Conservation (phyloP, 2,797 vertebrate species). For the Lycodopsis pacificus region DNA sequence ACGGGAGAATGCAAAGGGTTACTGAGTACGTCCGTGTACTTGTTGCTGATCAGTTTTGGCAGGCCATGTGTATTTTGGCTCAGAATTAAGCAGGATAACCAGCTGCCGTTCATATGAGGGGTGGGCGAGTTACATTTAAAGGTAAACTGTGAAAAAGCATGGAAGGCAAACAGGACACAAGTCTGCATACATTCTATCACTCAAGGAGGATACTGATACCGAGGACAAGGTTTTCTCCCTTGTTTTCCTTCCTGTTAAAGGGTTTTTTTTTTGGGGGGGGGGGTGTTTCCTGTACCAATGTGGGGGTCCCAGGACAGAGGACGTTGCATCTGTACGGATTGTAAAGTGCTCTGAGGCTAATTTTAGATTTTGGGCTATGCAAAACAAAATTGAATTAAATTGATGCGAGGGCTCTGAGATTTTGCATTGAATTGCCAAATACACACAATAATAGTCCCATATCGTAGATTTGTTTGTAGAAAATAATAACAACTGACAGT, state of each 20-base stretch:
- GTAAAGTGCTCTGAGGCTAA: too few species aligned
- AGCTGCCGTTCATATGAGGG: conserved; percentile 42
- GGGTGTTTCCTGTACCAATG: too few species aligned
- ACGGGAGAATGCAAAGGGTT: conserved; percentile 26
- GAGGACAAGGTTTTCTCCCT: too few species aligned
- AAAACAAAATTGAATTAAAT: too few species aligned
- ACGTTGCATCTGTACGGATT: too few species aligned
- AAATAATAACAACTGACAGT: neutral
- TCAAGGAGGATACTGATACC: neutral
- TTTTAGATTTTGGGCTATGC: too few species aligned
- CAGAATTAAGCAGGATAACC: conserved; percentile 28
- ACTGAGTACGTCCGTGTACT: conserved; percentile 37
- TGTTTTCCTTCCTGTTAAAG: too few species aligned
- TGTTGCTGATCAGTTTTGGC: conserved; percentile 55
- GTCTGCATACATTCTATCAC: neutral
- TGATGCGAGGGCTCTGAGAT: neutral
- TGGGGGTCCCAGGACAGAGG: too few species aligned
- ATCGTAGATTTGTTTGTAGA: neutral
- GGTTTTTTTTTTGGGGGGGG: too few species aligned
- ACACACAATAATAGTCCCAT: neutral
- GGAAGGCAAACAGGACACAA: neutral
- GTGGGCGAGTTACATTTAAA: conserved; percentile 15
- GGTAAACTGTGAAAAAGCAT: conserved; percentile 21
- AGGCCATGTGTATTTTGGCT: conserved; percentile 31
- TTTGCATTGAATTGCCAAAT: neutral